These are phyloP conservation scores for Sarcophaga carnaria DNA, from an alignment of 2,888 invertebrate genomes.

Conservation along the genomic window DNA sequence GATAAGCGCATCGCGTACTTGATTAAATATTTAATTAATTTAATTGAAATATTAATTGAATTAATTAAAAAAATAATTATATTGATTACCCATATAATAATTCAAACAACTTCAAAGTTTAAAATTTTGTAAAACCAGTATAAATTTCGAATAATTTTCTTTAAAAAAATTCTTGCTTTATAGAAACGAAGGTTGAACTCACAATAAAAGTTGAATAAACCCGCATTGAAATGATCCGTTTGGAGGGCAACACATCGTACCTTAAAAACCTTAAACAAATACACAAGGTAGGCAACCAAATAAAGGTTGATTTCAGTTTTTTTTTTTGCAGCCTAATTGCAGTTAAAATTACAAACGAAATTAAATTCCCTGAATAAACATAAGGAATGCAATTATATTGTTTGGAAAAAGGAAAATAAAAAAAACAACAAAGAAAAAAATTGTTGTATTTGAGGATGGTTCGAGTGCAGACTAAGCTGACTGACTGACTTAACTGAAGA, in stretches of 20 bases:
- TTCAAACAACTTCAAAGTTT: background rate
- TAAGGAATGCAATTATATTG: conserved; percentile 56
- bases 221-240: conserved; percentile 8
- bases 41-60: too few relatives aligned
- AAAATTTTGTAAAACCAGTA: too few relatives aligned
- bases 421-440: too few relatives aligned
- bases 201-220: conserved; percentile 14
- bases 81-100: too few relatives aligned
- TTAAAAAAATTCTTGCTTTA: too few relatives aligned
- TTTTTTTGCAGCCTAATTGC: conserved; percentile 60
- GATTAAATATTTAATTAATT: too few relatives aligned
- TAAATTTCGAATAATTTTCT: too few relatives aligned
- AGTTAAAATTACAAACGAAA: conserved; percentile 58
- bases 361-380: conserved; percentile 51
- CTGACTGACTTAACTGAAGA: background rate
- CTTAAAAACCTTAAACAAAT: conserved; percentile 37
- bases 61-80: too few relatives aligned
- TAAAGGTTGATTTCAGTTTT: conserved; percentile 22
- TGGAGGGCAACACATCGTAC: background rate
- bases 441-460: too few relatives aligned
- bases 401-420: background rate
- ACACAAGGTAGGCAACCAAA: background rate
- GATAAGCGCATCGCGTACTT: too few relatives aligned
- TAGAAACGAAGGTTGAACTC: background rate
- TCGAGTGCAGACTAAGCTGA: too few relatives aligned